Conservation (phyloP, 1,140 invertebrate genomes). For the Drosophila insularis region DNA sequence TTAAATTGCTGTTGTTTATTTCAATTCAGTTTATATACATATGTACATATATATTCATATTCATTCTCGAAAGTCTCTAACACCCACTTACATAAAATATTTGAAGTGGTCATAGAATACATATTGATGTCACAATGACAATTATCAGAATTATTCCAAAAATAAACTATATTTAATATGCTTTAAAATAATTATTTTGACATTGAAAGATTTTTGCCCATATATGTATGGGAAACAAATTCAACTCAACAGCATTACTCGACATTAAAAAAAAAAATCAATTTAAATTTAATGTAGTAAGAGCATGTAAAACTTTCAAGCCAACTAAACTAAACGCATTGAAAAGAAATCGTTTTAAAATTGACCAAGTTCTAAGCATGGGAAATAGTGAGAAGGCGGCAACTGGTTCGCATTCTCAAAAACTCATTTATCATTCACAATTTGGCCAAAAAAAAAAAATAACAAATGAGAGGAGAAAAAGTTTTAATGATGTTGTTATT, state of each 20-base stretch:
- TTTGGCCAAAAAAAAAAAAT: neutral
- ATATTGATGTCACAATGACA: no score
- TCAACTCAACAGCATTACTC: neutral
- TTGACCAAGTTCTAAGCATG: constrained; percentile 1
- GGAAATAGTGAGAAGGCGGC: neutral
- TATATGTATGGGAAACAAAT: no score
- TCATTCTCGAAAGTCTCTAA: no score
- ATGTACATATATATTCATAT: no score
- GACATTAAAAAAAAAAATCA: neutral
- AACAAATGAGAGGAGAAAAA: neutral
- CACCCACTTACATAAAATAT: no score
- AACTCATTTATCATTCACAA: constrained; percentile 1
- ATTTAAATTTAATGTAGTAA: neutral
- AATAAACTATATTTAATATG: no score
- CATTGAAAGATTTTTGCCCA: no score
- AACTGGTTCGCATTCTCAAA: neutral
- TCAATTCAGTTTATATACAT: no score
- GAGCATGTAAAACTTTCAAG: neutral
- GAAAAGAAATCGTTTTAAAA: neutral
- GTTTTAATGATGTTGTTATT: constrained; percentile 49
- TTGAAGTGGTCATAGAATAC: no score
- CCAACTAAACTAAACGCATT: neutral
- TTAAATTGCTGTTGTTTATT: no score
- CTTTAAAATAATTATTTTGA: no score
- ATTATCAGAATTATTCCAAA: no score